Percentiles rank a stretch among this genome's conserved stretches.
Conservation (phyloP, 2,113 vertebrate species). For the Ptilonorhynchus violaceus region DNA sequence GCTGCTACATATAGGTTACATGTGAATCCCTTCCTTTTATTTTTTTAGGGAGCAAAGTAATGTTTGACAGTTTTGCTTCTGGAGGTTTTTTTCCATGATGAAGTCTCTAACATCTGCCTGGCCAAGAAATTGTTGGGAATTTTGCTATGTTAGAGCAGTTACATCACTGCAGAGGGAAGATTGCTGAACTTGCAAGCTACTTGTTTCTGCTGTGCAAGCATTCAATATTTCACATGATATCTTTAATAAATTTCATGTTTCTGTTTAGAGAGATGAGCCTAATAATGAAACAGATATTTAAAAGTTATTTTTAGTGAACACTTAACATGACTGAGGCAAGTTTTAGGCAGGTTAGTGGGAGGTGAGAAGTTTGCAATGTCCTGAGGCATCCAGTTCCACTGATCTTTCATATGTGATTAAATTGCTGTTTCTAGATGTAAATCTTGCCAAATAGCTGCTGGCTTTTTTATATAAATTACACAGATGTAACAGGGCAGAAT, state of each 20-base stretch:
- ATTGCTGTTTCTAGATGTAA: conserved; percentile 27
- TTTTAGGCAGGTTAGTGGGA: conserved; percentile 43
- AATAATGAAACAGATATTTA: conserved; percentile 6
- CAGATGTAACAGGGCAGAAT: conserved; percentile 1
- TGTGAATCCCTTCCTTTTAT: rapidly evolving
- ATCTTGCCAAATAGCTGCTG: conserved; percentile 38
- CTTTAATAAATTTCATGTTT: background rate
- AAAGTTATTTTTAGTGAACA: conserved; percentile 28
- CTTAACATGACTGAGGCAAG: background rate
- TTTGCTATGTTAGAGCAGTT: background rate
- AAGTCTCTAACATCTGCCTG: background rate
- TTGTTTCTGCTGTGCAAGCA: conserved; percentile 49
- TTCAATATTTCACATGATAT: background rate
- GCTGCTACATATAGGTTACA: rapidly evolving
- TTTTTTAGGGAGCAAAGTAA: background rate
- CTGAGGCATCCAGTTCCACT: background rate
- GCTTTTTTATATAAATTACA: conserved; percentile 26
- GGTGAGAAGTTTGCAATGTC: conserved; percentile 28
- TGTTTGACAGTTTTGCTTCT: background rate
- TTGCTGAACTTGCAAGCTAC: conserved; percentile 39
- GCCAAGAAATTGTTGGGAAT: background rate
- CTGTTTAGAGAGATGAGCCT: background rate
- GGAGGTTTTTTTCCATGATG: background rate
- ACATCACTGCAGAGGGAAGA: background rate
- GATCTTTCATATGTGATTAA: conserved; percentile 31